Base-by-base conservation (phyloP, 2,888 invertebrate genomes). In the Tineola bisselliella region DNA sequence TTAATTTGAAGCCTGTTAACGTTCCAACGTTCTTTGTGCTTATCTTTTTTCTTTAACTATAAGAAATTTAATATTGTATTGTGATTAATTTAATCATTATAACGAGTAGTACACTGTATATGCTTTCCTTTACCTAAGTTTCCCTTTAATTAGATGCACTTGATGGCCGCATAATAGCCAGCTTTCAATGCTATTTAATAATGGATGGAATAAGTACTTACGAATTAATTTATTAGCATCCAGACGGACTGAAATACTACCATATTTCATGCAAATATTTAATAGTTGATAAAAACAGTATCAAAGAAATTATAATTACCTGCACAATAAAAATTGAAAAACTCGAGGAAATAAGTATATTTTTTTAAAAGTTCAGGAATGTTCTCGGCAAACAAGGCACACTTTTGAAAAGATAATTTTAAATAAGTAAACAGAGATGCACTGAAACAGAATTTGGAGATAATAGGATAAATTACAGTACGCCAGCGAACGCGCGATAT, bases 401-500 rank as follows among this genome's bases (percentile, higher is more conserved):
- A n/a, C 31, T 17, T n/a, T n/a, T 58, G 13, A 25, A 18, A 58
- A 58, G 58, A 33, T 30, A 58, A 57, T 17, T 13, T 18, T 57
- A 58, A 58, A 19, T 58, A 10, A 31, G 31, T 58, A 58, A 58
- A 58, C 58, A 58, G 17, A 19, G 19, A 56, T 31, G 33, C 58
- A 58, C 58, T 58, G 33, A 31, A 58, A 12, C 58, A 11, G n/a
- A 54, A 19, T 19, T 8, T 54, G 8, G 15, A 25, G 54, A 54
- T 54, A 25, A 25, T 18, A 17, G 18, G 25, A 25, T 17, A 6
- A 25, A 54, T 54, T 18, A 25, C 3, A 25, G 54, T 19, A 12
- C 19, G 54, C 25, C 17, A 13, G 25, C 54, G 18, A 25, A 25
- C 54, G 64, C 67, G 64, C 64, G 63, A 66, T 64, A 63, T 63